phyloP scores from a whole-genome alignment of 1,140 invertebrate species.

The Episyrphus balteatus region DNA sequence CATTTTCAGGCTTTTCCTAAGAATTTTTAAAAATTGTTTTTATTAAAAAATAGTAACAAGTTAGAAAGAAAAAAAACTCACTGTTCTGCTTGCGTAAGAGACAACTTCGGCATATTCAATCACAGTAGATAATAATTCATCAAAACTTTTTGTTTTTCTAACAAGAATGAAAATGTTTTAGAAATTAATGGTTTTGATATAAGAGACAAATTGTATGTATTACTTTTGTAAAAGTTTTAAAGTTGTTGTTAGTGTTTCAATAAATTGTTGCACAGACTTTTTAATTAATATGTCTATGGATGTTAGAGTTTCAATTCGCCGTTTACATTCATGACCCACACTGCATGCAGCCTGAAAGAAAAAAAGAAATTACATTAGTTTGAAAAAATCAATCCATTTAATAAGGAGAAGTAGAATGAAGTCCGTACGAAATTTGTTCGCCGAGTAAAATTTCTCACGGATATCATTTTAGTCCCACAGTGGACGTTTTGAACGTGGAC shows the following conservation, averaged over 20 bases:
- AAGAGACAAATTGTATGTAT: neutral
- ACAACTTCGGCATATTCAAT: constrained; percentile 30
- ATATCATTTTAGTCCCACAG: too few species aligned
- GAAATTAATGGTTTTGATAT: too few species aligned
- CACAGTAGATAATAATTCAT: constrained; percentile 24
- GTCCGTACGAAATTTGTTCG: too few species aligned
- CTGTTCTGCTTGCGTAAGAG: too few species aligned
- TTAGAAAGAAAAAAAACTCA: too few species aligned
- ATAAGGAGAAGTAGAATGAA: too few species aligned
- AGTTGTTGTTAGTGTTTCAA: constrained; percentile 45
- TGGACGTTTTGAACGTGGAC: too few species aligned
- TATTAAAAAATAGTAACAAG: too few species aligned
- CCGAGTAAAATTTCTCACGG: too few species aligned
- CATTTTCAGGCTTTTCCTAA: constrained; percentile 26
- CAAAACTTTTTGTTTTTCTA: constrained; percentile 33
- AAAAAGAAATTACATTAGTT: neutral
- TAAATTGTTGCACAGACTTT: constrained; percentile 52
- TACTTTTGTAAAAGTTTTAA: constrained; percentile 27
- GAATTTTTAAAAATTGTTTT: neutral
- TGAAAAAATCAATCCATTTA: too few species aligned
- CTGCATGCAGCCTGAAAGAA: constrained; percentile 52
- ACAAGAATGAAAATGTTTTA: neutral
- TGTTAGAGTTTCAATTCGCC: constrained; percentile 60
- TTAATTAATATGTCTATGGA: constrained; percentile 51
- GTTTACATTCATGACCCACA: constrained; percentile 71